Evolutionary conservation across 2,888 invertebrate species (phyloP), one percentile per base, ranked within the genome.

Genomic region (Nudaria mundana): DNA sequence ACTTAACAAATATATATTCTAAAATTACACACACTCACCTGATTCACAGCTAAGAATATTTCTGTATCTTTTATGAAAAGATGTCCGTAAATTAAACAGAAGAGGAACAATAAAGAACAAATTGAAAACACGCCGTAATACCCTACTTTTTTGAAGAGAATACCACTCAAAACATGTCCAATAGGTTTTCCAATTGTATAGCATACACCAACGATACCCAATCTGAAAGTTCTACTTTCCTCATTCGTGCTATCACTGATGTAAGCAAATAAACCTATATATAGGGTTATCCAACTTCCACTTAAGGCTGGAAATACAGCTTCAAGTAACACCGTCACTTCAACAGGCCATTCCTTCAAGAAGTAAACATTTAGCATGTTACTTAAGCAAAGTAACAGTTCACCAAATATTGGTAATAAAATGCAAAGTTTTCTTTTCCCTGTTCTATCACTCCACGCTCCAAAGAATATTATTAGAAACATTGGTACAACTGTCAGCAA

Each of bases 401-500:
- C 23, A n/a, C 32, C 32, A 3, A n/a, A 81, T 48, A 67, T 10
- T 14, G 32, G 32, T 6, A 32, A 5, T 12, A 32, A 5, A 14
- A 32, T 82, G 44, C 71, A 79, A 0, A 74, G 71, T 46, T 77
- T 80, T 22, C 32, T 22, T 3, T 32, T 32, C 3, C 20, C 20
- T 20, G 20, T 3, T 92, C 92, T 16, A 8, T 20, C 20, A 5
- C 20, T 20, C 20, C 20, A 20, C 8, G 20, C 20, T 20, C 20
- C 20, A 7, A 91, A 58, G 39, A 91, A 90, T 0, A 91, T 66
- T 11, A 91, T 90, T 1, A 91, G 56, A 3, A 90, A 53, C 35
- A 90, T 84, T 2, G 92, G 91, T 30, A 91, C 66, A 0, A 90
- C 74, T 16, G 91, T 91, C 32, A 90, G 69, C 0, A 91, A 63